Evolutionary conservation across 2,113 vertebrate species (phyloP).

Genomic region (Larimichthys polyactis): DNA sequence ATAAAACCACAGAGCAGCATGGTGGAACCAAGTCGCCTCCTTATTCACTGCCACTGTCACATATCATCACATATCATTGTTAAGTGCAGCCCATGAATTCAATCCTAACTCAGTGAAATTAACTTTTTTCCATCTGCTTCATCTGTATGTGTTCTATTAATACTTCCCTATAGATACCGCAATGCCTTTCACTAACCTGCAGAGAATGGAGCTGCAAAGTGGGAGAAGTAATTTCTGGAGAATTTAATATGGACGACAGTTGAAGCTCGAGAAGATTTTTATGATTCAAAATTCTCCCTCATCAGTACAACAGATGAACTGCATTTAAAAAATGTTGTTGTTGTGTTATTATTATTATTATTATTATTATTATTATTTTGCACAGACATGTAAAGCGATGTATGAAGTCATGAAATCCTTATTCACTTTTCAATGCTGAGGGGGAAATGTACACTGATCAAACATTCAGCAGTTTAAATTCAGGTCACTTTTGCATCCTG

Average conservation of each 20-base stretch:
- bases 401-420: no score
- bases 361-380: no score
- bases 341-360: no score
- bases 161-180: constrained; percentile 1
- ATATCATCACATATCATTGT: constrained; percentile 16
- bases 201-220: neutral
- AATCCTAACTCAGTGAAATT: neutral
- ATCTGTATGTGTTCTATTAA: neutral
- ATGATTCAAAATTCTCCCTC: neutral
- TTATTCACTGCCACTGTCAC: constrained; percentile 42
- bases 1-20: constrained; percentile 25
- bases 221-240: neutral
- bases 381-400: no score
- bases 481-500: neutral
- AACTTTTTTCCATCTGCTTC: neutral
- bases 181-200: neutral
- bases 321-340: neutral
- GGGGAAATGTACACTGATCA: neutral
- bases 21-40: constrained; percentile 21
- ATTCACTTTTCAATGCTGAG: neutral
- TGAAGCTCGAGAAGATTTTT: neutral
- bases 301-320: neutral
- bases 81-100: constrained; percentile 9
- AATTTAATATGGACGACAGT: no score
- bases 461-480: neutral